A percentile compares a stretch with the other conserved stretches of the same genome.
phyloP scores from a whole-genome alignment of 2,888 invertebrate species.

The Gortyna flavago region DNA sequence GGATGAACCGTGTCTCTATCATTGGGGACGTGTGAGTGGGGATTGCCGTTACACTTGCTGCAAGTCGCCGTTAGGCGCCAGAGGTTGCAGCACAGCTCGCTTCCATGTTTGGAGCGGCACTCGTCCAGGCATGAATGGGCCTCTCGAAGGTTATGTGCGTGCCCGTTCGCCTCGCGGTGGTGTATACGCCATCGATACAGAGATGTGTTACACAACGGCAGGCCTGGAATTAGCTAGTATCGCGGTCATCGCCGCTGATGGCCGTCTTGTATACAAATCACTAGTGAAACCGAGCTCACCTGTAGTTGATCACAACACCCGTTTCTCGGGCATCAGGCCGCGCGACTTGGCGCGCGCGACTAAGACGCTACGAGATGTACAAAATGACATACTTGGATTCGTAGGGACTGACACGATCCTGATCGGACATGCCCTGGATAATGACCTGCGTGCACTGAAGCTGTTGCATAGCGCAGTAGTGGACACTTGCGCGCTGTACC shows the following conservation, averaged over 20 bases:
- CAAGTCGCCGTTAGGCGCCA: slow-evolving; percentile 83
- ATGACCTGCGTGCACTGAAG: slow-evolving; percentile 96
- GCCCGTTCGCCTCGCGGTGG: slow-evolving; percentile 89
- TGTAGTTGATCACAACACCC: slow-evolving; percentile 98
- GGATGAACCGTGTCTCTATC: slow-evolving; percentile 95
- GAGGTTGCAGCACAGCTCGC: slow-evolving; percentile 92
- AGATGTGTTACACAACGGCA: slow-evolving; percentile 97
- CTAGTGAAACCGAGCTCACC: slow-evolving; percentile 95
- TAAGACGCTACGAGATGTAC: slow-evolving; percentile 94
- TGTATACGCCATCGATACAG: slow-evolving; percentile 97
- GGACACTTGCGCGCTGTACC: slow-evolving; percentile 97
- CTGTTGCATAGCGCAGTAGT: slow-evolving; percentile 95
- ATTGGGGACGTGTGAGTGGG: slow-evolving; percentile 95
- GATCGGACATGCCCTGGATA: slow-evolving; percentile 98
- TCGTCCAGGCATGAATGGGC: slow-evolving; percentile 93
- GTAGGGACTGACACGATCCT: slow-evolving; percentile 96
- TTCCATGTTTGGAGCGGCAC: slow-evolving; percentile 95
- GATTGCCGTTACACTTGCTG: slow-evolving; percentile 92
- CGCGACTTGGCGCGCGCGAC: slow-evolving; percentile 90
- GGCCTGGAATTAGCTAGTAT: slow-evolving; percentile 97
- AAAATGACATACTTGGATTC: slow-evolving; percentile 95
- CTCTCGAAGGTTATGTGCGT: slow-evolving; percentile 92
- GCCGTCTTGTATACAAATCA: slow-evolving; percentile 94
- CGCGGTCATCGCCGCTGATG: slow-evolving; percentile 94
- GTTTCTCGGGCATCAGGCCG: slow-evolving; percentile 97